Conservation (phyloP, 2,888 invertebrate genomes). For the Leptopterna dolabrata region DNA sequence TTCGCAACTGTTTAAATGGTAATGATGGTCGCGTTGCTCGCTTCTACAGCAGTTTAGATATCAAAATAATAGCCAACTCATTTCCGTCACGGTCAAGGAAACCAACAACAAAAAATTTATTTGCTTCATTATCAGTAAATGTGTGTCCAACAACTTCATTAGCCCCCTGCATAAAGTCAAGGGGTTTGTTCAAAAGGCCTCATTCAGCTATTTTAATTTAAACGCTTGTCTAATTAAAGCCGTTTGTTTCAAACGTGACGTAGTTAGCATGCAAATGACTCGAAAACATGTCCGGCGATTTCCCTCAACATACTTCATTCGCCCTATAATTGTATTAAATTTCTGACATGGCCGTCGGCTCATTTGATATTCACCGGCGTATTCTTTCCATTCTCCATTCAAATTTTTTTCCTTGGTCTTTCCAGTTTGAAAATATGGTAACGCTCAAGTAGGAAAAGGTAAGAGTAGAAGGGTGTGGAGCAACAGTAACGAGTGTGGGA, state of each 20-base stretch:
- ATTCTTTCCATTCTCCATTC: neutral
- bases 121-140: neutral
- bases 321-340: neutral
- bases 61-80: neutral
- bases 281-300: neutral
- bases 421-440: neutral
- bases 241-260: conserved; percentile 2
- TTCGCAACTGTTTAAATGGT: neutral
- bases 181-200: neutral
- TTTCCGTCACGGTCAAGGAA: neutral
- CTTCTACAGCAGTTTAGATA: neutral
- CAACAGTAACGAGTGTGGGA: conserved; percentile 23
- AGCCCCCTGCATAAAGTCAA: neutral
- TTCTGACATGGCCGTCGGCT: neutral
- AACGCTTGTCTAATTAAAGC: conserved; percentile 11
- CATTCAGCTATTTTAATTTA: conserved; percentile 1
- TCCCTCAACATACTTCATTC: neutral
- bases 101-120: neutral
- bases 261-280: conserved; percentile 11
- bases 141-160: neutral
- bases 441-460: neutral
- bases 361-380: neutral
- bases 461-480: neutral
- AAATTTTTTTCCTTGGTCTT: neutral
- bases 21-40: neutral